phyloP scores from a whole-genome alignment of 2,888 invertebrate genomes.

The Polydrusus cervinus region DNA sequence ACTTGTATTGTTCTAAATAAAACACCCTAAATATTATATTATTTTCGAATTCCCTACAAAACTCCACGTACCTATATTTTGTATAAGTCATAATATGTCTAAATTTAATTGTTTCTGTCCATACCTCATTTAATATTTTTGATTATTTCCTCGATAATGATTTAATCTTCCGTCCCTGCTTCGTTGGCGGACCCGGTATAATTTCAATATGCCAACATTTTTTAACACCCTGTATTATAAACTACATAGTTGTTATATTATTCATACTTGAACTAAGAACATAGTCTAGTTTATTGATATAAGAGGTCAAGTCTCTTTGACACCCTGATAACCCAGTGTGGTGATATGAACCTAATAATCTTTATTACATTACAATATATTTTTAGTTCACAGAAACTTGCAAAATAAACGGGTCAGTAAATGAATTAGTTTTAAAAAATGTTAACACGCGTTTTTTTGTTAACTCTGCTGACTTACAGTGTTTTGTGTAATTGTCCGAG shows the following conservation, averaged over 20 bases:
- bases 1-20: no score
- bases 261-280: neutral
- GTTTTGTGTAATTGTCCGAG: conserved; percentile 69
- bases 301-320: conserved; percentile 34
- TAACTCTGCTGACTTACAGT: conserved; percentile 2
- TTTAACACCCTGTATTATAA: neutral
- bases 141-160: no score
- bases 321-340: neutral
- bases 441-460: conserved; percentile 29
- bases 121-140: no score
- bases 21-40: no score
- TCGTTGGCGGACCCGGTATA: no score
- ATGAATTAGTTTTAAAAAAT: neutral
- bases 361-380: neutral
- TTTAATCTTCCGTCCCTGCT: no score
- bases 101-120: no score
- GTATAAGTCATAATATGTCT: no score
- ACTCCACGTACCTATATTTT: no score
- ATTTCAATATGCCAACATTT: no score
- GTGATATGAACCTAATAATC: neutral
- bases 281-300: conserved; percentile 14
- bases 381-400: neutral
- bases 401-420: conserved; percentile 1
- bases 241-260: no score
- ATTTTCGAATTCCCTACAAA: no score